Conservation (phyloP, 2,113 vertebrate species). For the Antennarius striatus region DNA sequence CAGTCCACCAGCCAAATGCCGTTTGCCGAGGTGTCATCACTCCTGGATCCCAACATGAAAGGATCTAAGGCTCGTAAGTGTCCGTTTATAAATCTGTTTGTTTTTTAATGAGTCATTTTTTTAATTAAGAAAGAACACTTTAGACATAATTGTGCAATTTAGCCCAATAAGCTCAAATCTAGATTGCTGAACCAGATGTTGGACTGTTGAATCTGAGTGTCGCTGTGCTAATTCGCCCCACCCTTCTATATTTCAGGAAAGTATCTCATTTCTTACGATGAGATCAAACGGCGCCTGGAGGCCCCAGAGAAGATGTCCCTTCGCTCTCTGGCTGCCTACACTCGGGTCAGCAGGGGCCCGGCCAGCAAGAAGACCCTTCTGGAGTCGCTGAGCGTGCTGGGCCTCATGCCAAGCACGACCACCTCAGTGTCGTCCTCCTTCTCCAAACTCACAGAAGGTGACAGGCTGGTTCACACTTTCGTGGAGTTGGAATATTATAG, state of each 20-base stretch:
- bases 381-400: slow-evolving; percentile 78
- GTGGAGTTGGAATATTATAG: too few species aligned
- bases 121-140: neutral
- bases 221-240: neutral
- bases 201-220: neutral
- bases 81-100: too few species aligned
- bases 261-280: slow-evolving; percentile 80
- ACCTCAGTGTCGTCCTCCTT: slow-evolving; percentile 83
- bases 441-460: slow-evolving; percentile 84
- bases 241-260: slow-evolving; percentile 60
- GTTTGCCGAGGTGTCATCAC: slow-evolving; percentile 81
- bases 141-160: neutral
- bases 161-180: neutral
- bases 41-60: slow-evolving; percentile 85
- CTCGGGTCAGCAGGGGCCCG: slow-evolving; percentile 81
- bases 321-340: slow-evolving; percentile 81
- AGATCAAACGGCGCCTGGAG: slow-evolving; percentile 81
- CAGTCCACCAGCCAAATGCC: slow-evolving; percentile 59
- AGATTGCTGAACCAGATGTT: neutral
- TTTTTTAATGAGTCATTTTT: neutral
- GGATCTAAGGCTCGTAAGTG: slow-evolving; percentile 80
- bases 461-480: neutral
- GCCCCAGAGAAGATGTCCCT: slow-evolving; percentile 84
- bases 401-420: slow-evolving; percentile 81
- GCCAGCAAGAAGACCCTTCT: slow-evolving; percentile 81